Base-by-base conservation (phyloP, 2,888 invertebrate genomes). In the Tenthredo livida region DNA sequence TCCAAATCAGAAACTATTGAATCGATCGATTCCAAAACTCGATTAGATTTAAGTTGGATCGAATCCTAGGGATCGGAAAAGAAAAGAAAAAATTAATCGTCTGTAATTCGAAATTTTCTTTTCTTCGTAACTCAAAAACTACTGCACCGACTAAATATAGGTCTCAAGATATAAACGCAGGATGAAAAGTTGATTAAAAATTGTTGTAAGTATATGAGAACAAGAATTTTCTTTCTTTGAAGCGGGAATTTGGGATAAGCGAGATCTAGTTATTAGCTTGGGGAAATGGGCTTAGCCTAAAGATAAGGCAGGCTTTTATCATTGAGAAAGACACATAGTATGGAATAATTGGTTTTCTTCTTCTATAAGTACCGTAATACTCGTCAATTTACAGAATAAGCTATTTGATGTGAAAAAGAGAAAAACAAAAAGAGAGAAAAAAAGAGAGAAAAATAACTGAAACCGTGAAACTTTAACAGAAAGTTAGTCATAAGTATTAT, bases 401-500 rank as follows among this genome's bases (percentile, higher is more conserved):
- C 54, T 54, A n/a, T 54, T n/a, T 7, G n/a, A 54, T 54, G 6
- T n/a, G 7, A 1, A n/a, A 54, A 54, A 17, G 33, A 17, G 7
- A n/a, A n/a, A n/a, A 54, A 50, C 17, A 54, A 17, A 1, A n/a
- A 54, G 6, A n/a, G n/a, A 25, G 2, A 12, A 61, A 61, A 25
- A 61, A 61, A 61, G 25, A 21, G 2, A 61, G 25, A 25, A 61
- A 61, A n/a, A 25, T 6, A 61, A 25, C 21, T 25, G n/a, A 61
- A 61, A 61, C n/a, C 9, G n/a, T 9, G 21, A 12, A 61, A 61
- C 21, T 21, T 61, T 25, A 4, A 21, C 61, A 61, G 61, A 61
- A 61, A 61, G 61, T 61, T 61, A 12, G 21, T 61, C 61, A 61
- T 25, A 61, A 61, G 25, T 61, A 61, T 67, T 33, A 67, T 67